A percentile compares a stretch with the other conserved stretches of the same genome.
These are phyloP conservation scores for Tangara arthus DNA, from an alignment of 2,797 vertebrate species.

Conservation along the genomic window DNA sequence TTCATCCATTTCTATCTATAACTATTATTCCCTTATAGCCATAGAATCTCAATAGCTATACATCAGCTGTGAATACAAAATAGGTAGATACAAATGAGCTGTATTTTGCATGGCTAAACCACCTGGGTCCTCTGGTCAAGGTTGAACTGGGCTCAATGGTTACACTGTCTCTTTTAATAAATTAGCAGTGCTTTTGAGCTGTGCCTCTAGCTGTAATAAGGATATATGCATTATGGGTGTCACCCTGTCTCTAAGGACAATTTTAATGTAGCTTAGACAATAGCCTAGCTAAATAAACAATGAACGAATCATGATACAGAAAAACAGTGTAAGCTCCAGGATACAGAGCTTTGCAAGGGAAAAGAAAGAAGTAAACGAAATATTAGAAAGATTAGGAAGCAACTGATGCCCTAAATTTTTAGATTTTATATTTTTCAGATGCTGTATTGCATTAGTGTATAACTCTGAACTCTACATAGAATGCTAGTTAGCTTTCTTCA, in stretches of 20 bases:
- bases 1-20: constrained; percentile 56
- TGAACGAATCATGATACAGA: constrained; percentile 37
- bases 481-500: not conserved
- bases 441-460: not conserved
- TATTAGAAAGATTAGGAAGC: not conserved
- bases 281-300: constrained; percentile 64
- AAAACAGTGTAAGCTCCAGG: constrained; percentile 14
- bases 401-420: not conserved
- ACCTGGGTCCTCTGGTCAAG: constrained; percentile 68
- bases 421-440: not conserved
- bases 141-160: constrained; percentile 49
- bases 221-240: constrained; percentile 60
- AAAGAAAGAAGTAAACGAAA: constrained; percentile 17
- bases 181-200: constrained; percentile 51
- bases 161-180: constrained; percentile 52
- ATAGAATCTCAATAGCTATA: constrained; percentile 38
- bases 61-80: constrained; percentile 48
- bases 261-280: constrained; percentile 64
- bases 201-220: constrained; percentile 61
- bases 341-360: not conserved
- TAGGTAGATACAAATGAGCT: constrained; percentile 53
- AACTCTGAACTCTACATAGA: not conserved
- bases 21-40: constrained; percentile 24
- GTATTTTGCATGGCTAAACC: constrained; percentile 51
- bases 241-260: constrained; percentile 56